These are phyloP conservation scores for Ametastegia equiseti DNA, from an alignment of 2,888 invertebrate genomes.

Conservation along the genomic window DNA sequence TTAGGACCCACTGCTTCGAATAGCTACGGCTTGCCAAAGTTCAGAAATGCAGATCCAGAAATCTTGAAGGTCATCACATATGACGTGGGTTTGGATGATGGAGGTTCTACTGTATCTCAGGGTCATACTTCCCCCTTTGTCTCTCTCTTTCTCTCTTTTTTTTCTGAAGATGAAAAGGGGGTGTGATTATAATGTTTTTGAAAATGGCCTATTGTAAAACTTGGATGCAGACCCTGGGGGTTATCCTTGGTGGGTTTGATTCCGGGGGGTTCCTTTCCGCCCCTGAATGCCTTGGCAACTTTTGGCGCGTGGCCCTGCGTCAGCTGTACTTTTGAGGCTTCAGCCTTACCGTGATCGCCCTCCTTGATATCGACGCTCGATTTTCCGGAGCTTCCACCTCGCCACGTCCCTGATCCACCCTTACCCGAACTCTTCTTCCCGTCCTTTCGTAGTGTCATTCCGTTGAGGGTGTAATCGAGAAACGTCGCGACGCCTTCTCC, in stretches of 20 bases:
- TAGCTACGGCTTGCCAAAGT: no score
- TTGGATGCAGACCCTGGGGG: neutral
- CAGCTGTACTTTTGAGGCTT: conserved; percentile 7
- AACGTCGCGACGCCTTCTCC: neutral
- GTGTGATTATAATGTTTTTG: neutral
- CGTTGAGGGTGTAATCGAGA: conserved; percentile 17
- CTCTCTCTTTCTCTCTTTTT: neutral
- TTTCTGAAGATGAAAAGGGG: neutral
- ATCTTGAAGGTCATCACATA: no score
- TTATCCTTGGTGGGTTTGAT: neutral
- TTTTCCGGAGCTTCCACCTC: neutral
- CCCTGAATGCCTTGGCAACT: conserved; percentile 10
- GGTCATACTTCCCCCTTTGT: neutral
- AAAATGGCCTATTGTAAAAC: conserved; percentile 4
- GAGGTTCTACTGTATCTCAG: no score
- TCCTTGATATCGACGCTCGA: neutral
- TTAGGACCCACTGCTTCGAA: no score
- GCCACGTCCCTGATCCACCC: conserved; percentile 14
- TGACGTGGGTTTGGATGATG: no score
- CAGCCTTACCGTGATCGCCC: neutral
- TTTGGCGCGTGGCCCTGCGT: neutral
- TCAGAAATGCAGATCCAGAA: no score
- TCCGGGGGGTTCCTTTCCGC: neutral
- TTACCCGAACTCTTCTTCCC: conserved; percentile 20
- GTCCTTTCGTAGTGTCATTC: conserved; percentile 31